A percentile compares a stretch with the other conserved stretches of the same genome.
Evolutionary conservation across 2,888 invertebrate species (phyloP).

Genomic region (Andricus quercusramuli): DNA sequence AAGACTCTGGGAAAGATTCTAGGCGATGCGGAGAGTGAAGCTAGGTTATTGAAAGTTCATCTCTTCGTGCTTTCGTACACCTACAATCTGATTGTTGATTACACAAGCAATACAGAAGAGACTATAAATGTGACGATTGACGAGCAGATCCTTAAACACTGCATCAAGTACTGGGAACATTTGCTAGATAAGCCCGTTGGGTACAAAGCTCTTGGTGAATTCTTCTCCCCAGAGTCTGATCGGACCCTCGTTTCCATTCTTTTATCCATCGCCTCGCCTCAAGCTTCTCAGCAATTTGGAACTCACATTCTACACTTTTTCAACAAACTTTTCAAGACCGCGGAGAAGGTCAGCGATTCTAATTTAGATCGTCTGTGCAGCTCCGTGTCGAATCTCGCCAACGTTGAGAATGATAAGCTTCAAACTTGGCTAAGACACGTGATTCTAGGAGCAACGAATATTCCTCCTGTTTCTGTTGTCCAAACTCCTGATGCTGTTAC

Average conservation of each 20-base stretch:
- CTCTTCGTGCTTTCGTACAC: constrained; percentile 84
- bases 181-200: constrained; percentile 91
- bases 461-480: constrained; percentile 60
- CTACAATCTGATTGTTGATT: constrained; percentile 84
- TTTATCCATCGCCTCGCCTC: constrained; percentile 88
- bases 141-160: constrained; percentile 83
- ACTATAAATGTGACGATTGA: constrained; percentile 79
- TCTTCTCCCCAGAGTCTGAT: constrained; percentile 85
- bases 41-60: constrained; percentile 84
- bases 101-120: constrained; percentile 78
- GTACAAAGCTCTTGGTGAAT: constrained; percentile 89
- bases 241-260: constrained; percentile 89
- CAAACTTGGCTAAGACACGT: constrained; percentile 85
- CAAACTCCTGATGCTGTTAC: constrained; percentile 54
- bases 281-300: constrained; percentile 85
- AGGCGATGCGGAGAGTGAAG: constrained; percentile 84
- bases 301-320: constrained; percentile 90
- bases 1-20: constrained; percentile 83
- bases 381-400: constrained; percentile 84
- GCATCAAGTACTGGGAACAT: constrained; percentile 92
- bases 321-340: constrained; percentile 85
- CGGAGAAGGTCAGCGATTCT: constrained; percentile 79
- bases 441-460: constrained; percentile 81
- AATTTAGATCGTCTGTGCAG: constrained; percentile 84
- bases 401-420: constrained; percentile 83